Evolutionary conservation across 2,888 invertebrate genomes (phyloP).

Genomic region (Athripsodes cinereus): DNA sequence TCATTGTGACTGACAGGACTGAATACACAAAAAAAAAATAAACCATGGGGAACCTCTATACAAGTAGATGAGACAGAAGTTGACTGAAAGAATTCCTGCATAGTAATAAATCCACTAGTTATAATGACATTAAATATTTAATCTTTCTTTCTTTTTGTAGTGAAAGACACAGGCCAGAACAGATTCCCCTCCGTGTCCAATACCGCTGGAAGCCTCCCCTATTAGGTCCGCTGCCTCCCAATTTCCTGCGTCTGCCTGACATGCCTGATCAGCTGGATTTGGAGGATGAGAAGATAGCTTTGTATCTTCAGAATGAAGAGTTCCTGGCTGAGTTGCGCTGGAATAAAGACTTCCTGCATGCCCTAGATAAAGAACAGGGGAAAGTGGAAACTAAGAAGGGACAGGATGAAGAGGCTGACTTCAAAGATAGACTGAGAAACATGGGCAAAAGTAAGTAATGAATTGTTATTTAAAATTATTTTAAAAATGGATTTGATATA

Average conservation of each 20-base stretch:
- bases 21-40: no score
- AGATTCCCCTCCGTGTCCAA: constrained; percentile 33
- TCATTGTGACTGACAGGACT: no score
- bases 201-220: constrained; percentile 74
- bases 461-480: no score
- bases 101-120: no score
- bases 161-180: constrained; percentile 11
- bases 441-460: constrained; percentile 67
- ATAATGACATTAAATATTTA: no score
- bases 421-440: constrained; percentile 71
- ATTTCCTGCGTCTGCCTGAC: constrained; percentile 63
- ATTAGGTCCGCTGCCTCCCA: constrained; percentile 69
- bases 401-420: constrained; percentile 63
- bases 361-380: constrained; percentile 69
- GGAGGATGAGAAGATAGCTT: constrained; percentile 81
- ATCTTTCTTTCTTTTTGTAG: neutral
- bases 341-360: constrained; percentile 83
- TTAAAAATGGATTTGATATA: no score
- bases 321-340: constrained; percentile 80
- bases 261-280: constrained; percentile 45
- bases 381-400: constrained; percentile 39
- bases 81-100: no score
- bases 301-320: constrained; percentile 85
- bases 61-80: no score
- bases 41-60: no score